These are phyloP conservation scores for Nasonia giraulti DNA, from an alignment of 1,140 invertebrate genomes.

Conservation along the genomic window DNA sequence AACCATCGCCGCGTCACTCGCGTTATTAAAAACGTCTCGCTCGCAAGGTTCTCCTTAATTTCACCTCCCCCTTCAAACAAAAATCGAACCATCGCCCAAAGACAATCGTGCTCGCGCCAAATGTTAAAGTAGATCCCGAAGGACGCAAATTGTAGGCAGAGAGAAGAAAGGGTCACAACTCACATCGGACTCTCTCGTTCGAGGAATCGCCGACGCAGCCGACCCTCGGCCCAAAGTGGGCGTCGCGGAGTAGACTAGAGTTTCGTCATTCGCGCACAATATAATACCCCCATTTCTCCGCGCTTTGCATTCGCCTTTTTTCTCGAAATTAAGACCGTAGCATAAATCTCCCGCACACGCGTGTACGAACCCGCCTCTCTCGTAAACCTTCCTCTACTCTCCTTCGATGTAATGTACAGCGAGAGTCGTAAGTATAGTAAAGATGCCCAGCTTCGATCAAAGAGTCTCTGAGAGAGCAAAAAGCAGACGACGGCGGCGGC, in stretches of 20 bases:
- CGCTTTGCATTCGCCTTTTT: neutral
- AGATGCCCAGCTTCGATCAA: neutral
- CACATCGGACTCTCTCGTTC: neutral
- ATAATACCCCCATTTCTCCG: neutral
- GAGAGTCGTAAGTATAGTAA: neutral
- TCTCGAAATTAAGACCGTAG: constrained; percentile 13
- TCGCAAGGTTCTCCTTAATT: neutral
- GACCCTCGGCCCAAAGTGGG: neutral
- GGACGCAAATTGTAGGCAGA: neutral
- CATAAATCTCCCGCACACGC: neutral
- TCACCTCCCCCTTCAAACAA: neutral
- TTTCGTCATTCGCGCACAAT: neutral
- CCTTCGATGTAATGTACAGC: neutral
- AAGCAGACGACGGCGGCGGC: neutral
- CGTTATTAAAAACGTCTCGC: too few relatives aligned
- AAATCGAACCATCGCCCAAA: neutral
- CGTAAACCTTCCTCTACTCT: neutral
- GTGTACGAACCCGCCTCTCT: neutral
- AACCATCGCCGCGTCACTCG: too few relatives aligned
- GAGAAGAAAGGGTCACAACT: neutral
- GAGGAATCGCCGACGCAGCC: neutral
- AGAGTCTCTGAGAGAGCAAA: neutral
- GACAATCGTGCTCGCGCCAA: neutral
- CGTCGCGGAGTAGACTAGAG: neutral
- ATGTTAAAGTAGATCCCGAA: neutral